These are phyloP conservation scores for Ammodytes marinus DNA, from an alignment of 2,113 vertebrate species.

Conservation along the genomic window DNA sequence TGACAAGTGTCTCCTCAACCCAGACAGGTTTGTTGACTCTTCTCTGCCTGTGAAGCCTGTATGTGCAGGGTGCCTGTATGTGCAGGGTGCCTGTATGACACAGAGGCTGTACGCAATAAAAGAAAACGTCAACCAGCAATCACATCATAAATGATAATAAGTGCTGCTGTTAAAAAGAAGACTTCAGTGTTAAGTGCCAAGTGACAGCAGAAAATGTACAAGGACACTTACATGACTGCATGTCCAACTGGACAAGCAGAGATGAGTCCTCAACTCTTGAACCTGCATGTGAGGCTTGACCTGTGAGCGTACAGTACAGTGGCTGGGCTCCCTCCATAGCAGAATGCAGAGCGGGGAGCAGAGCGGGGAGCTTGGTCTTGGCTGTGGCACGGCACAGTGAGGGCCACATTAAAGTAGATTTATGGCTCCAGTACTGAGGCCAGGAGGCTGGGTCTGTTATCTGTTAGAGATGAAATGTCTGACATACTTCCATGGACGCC, in stretches of 20 bases:
- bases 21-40: constrained; percentile 22
- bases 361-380: constrained; percentile 57
- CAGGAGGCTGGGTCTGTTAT: constrained; percentile 68
- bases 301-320: constrained; percentile 37
- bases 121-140: constrained; percentile 2
- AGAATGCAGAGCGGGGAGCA: constrained; percentile 23
- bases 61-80: constrained; percentile 49
- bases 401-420: constrained; percentile 73
- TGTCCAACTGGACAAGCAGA: constrained; percentile 45
- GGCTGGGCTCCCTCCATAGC: constrained; percentile 41
- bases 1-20: constrained; percentile 47
- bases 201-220: constrained; percentile 18
- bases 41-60: constrained; percentile 57
- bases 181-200: constrained; percentile 6
- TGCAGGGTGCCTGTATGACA: constrained; percentile 52
- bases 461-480: constrained; percentile 73
- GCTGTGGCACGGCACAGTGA: constrained; percentile 53
- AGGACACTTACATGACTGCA: constrained; percentile 37
- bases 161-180: constrained; percentile 1
- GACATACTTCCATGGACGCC: constrained; percentile 73
- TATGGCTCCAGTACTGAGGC: constrained; percentile 53
- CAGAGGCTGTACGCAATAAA: constrained; percentile 6
- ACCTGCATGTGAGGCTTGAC: constrained; percentile 60
- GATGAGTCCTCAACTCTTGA: constrained; percentile 35
- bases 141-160: not conserved